Percentiles rank a stretch among this genome's conserved stretches.
These are phyloP conservation scores for Aelia acuminata DNA, from an alignment of 2,888 invertebrate species.

Conservation along the genomic window DNA sequence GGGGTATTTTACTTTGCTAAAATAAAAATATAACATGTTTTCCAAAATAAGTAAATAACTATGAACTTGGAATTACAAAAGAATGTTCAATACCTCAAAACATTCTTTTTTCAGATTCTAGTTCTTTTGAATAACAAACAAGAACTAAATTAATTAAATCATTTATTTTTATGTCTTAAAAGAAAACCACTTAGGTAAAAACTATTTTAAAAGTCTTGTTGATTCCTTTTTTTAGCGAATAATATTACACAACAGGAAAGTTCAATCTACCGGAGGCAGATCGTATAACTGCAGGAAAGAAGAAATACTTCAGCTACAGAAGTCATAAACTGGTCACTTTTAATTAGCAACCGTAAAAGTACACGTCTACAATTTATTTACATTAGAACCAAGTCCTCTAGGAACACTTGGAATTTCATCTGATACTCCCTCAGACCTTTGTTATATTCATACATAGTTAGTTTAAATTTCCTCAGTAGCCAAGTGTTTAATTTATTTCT, in stretches of 20 bases:
- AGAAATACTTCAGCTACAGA: not conserved
- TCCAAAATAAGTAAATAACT: no score
- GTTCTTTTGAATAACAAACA: no score
- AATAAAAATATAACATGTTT: no score
- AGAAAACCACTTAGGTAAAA: not conserved
- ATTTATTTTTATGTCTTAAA: no score
- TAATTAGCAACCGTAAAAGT: constrained; percentile 3
- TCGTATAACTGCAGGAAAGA: not conserved
- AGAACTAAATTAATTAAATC: no score
- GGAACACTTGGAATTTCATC: constrained; percentile 2
- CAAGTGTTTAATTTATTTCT: not conserved
- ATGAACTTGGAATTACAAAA: no score
- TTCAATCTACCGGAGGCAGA: not conserved
- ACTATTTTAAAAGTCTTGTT: not conserved
- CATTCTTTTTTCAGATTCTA: no score
- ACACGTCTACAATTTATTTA: not conserved
- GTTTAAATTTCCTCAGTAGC: not conserved
- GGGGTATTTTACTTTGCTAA: no score
- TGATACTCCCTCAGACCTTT: not conserved
- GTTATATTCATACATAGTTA: not conserved
- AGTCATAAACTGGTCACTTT: constrained; percentile 28
- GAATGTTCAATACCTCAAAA: no score
- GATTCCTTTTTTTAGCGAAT: no score
- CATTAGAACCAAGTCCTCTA: not conserved
- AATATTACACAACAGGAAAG: not conserved